Conservation (phyloP, 1,140 invertebrate species). For the Mizuhopecten yessoensis region DNA sequence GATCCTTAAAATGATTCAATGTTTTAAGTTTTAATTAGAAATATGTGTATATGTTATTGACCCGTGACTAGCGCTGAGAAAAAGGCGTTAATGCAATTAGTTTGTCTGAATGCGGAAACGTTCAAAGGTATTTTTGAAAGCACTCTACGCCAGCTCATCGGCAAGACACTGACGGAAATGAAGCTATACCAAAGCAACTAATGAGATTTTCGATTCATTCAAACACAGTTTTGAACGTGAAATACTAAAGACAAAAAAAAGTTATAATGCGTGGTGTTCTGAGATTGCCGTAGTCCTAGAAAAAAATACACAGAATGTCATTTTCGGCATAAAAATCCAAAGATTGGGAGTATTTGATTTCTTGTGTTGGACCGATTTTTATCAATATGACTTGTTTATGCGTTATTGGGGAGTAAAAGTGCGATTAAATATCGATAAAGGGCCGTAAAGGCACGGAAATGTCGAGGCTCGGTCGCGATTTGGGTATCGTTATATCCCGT, state of each 20-base stretch:
- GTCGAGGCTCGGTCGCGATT: not conserved
- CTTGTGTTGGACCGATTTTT: not conserved
- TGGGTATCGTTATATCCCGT: slow-evolving; percentile 16
- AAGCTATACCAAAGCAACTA: not conserved
- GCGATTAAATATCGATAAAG: slow-evolving; percentile 13
- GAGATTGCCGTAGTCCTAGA: not conserved
- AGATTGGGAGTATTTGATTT: slow-evolving; percentile 16
- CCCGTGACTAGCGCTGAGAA: too few relatives aligned
- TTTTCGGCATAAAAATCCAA: not conserved
- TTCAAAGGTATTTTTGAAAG: too few relatives aligned
- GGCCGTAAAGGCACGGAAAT: not conserved
- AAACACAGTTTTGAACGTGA: not conserved
- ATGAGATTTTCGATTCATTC: not conserved
- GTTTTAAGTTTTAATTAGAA: too few relatives aligned
- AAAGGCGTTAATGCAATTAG: too few relatives aligned
- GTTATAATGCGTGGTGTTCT: not conserved
- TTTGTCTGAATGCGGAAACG: too few relatives aligned
- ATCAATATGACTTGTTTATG: slow-evolving; percentile 35
- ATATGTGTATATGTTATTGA: too few relatives aligned
- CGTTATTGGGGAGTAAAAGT: not conserved
- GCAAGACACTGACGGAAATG: not conserved
- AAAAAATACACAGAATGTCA: not conserved
- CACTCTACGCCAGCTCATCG: not conserved
- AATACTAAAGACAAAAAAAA: not conserved
- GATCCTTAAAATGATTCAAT: too few relatives aligned